These are phyloP conservation scores for Fistularia tabacaria DNA, from an alignment of 2,797 vertebrate species.

Conservation along the genomic window DNA sequence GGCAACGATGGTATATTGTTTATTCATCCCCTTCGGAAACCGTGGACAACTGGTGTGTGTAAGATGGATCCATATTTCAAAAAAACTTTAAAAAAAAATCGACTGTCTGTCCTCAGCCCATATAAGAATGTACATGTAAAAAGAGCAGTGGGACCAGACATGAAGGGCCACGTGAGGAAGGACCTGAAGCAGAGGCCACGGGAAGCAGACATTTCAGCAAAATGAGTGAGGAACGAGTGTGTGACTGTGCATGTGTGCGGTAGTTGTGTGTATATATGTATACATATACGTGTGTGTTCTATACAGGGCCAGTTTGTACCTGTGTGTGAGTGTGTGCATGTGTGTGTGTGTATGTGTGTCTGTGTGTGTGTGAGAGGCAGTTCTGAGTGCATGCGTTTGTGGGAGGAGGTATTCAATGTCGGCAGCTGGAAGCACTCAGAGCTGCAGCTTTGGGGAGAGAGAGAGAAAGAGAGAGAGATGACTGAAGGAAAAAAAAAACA, in stretches of 20 bases:
- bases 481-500: constrained; percentile 36
- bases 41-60: too few species aligned
- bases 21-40: too few species aligned
- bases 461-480: constrained; percentile 22
- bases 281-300: constrained; percentile 31
- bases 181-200: too few species aligned
- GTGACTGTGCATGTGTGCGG: constrained; percentile 59
- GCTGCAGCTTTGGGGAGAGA: constrained; percentile 52
- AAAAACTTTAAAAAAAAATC: too few species aligned
- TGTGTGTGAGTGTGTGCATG: constrained; percentile 34
- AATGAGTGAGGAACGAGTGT: constrained; percentile 46
- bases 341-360: constrained; percentile 53
- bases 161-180: constrained; percentile 10
- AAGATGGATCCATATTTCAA: too few species aligned
- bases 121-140: too few species aligned
- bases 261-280: constrained; percentile 29
- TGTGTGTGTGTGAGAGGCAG: constrained; percentile 32
- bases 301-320: constrained; percentile 47
- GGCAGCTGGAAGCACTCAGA: constrained; percentile 83
- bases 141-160: neutral
- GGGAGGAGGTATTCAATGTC: constrained; percentile 72
- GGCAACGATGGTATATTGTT: too few species aligned
- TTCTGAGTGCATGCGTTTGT: constrained; percentile 55
- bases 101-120: constrained; percentile 1
- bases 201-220: too few species aligned